Conservation (phyloP, 2,888 invertebrate genomes). For the Luperina testacea region DNA sequence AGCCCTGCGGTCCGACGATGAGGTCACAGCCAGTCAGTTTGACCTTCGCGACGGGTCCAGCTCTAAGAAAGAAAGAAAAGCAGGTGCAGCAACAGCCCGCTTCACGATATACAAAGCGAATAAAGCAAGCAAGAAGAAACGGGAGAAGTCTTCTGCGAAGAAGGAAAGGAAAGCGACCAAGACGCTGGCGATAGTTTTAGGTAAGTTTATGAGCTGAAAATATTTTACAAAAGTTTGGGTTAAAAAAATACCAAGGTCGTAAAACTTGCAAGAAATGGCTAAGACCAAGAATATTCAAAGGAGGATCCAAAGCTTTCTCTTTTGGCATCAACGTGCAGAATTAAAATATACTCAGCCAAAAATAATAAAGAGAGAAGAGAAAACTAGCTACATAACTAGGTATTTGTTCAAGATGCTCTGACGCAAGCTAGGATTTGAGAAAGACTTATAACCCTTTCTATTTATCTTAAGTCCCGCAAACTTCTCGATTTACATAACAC, state of each 20-base stretch:
- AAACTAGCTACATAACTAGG: neutral
- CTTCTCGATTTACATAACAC: neutral
- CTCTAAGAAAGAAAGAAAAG: slow-evolving; percentile 93
- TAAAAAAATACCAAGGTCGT: neutral
- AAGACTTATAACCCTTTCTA: neutral
- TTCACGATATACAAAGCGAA: slow-evolving; percentile 98
- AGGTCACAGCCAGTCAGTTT: slow-evolving; percentile 81
- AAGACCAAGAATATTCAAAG: neutral
- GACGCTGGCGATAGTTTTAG: slow-evolving; percentile 99
- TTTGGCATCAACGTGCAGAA: neutral
- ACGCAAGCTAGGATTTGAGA: neutral
- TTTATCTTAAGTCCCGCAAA: neutral
- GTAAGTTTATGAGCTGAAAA: slow-evolving; percentile 89
- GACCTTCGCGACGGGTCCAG: slow-evolving; percentile 84
- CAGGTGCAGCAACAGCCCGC: slow-evolving; percentile 92
- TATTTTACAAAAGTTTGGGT: neutral
- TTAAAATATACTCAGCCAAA: neutral
- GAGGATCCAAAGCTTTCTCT: neutral
- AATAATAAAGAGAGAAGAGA: neutral
- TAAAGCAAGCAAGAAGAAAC: slow-evolving; percentile 98
- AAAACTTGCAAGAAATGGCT: neutral
- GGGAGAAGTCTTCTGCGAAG: slow-evolving; percentile 97
- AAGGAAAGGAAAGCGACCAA: slow-evolving; percentile 99
- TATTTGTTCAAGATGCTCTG: neutral
- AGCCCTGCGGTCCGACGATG: slow-evolving; percentile 83